These are phyloP conservation scores for Mallotus villosus DNA, from an alignment of 2,797 vertebrate species.

Conservation along the genomic window DNA sequence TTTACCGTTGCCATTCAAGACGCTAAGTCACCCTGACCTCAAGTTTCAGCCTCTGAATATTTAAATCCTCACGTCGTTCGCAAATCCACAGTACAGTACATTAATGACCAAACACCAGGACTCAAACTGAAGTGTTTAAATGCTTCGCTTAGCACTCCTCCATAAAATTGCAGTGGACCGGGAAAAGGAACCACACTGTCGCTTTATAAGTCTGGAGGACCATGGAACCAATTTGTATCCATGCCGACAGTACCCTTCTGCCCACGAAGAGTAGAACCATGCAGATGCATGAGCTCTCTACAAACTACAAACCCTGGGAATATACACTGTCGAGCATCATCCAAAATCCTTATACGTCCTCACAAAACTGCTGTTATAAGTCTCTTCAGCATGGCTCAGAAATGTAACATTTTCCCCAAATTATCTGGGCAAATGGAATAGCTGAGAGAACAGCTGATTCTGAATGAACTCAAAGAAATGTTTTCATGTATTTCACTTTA, in stretches of 20 bases:
- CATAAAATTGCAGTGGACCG: conserved; percentile 58
- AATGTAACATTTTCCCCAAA: background rate
- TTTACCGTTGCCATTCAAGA: conserved; percentile 31
- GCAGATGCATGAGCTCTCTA: conserved; percentile 16
- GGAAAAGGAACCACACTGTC: conserved; percentile 59
- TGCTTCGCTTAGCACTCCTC: conserved; percentile 54
- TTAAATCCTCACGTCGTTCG: conserved; percentile 53
- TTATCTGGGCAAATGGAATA: no score
- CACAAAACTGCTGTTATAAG: background rate
- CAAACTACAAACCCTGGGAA: conserved; percentile 30
- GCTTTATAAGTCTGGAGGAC: conserved; percentile 51
- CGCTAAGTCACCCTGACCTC: conserved; percentile 30
- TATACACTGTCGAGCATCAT: background rate
- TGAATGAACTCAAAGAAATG: no score
- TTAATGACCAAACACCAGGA: conserved; percentile 50
- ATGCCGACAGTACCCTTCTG: conserved; percentile 15
- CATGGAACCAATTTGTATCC: conserved; percentile 39
- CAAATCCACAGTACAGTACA: conserved; percentile 50
- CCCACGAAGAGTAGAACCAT: conserved; percentile 39
- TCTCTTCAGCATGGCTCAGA: background rate
- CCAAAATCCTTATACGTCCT: conserved; percentile 5
- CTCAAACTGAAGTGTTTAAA: conserved; percentile 46
- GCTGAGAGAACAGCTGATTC: no score
- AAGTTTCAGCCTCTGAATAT: conserved; percentile 46
- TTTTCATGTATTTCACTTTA: no score